Conservation (phyloP, 53 echinoderm and acorn worm genomes). For the Hippasteria phrygiana region DNA sequence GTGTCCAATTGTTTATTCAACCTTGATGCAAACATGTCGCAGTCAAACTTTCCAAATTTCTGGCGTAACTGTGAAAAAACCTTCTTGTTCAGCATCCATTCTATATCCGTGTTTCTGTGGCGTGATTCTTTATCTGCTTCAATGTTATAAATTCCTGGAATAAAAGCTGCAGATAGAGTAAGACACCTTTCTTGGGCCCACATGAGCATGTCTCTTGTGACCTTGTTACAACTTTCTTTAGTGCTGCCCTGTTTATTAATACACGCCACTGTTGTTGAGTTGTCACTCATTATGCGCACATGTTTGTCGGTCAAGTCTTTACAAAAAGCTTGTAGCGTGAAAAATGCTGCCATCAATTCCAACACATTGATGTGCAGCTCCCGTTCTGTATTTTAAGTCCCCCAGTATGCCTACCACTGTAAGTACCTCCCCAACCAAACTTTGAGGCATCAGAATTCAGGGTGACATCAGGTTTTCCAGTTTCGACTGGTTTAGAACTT, state of each 20-base stretch:
- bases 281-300: conserved; percentile 51
- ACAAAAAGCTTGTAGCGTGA: conserved; percentile 3
- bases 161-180: conserved; percentile 51
- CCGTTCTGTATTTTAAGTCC: neutral
- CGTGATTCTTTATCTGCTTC: conserved; percentile 45
- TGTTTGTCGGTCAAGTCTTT: neutral
- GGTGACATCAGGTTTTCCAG: neutral
- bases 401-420: neutral
- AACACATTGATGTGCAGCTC: conserved; percentile 3
- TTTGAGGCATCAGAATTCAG: conserved; percentile 50
- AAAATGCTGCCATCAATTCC: conserved; percentile 4
- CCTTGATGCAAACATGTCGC: conserved; percentile 52
- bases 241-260: conserved; percentile 60
- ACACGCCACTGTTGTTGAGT: conserved; percentile 62
- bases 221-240: conserved; percentile 21
- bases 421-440: conserved; percentile 61
- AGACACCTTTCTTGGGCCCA: conserved; percentile 44
- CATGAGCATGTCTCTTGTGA: conserved; percentile 29
- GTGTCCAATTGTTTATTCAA: conserved; percentile 51
- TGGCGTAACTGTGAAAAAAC: conserved; percentile 6
- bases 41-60: neutral
- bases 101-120: conserved; percentile 20
- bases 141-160: conserved; percentile 40
- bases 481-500: conserved; percentile 12
- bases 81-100: conserved; percentile 55